phyloP scores from a whole-genome alignment of 2,888 invertebrate species.

The Platycheirus rosarum region DNA sequence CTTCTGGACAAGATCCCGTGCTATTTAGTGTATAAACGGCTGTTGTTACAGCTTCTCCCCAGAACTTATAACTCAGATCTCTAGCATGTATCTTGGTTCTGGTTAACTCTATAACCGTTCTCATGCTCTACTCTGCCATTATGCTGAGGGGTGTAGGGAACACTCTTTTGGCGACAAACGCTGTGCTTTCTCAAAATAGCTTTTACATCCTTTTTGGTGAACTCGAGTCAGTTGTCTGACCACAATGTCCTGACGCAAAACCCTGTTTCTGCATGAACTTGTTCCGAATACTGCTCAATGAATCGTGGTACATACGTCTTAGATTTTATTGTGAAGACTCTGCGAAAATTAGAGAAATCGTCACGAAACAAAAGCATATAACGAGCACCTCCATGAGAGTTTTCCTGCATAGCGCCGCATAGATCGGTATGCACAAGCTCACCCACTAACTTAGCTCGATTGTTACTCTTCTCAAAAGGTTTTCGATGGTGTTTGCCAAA shows the following conservation, averaged over 20 bases:
- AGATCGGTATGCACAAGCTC: conserved; percentile 75
- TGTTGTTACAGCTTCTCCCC: conserved; percentile 80
- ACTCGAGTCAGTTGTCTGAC: not conserved
- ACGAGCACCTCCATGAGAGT: conserved; percentile 67
- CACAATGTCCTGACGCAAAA: conserved; percentile 59
- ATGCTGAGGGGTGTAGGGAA: conserved; percentile 78
- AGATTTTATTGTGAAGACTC: conserved; percentile 68
- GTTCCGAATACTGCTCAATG: conserved; percentile 47
- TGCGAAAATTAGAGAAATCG: conserved; percentile 67
- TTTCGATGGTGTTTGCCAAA: too few relatives aligned
- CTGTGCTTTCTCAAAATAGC: not conserved
- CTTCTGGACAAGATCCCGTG: conserved; percentile 73
- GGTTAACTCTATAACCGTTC: conserved; percentile 78
- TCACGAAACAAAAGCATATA: conserved; percentile 68
- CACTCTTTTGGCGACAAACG: conserved; percentile 41
- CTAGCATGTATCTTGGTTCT: conserved; percentile 74
- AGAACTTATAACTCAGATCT: conserved; percentile 75
- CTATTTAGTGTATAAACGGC: conserved; percentile 79
- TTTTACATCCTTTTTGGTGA: not conserved
- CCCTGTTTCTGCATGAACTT: conserved; percentile 73
- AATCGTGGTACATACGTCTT: conserved; percentile 29
- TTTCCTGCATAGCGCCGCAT: conserved; percentile 73
- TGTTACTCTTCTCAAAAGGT: too few relatives aligned
- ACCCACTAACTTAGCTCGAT: not conserved
- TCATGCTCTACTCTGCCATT: conserved; percentile 80